Evolutionary conservation across 2,113 vertebrate species (phyloP), one percentile per base, ranked within the genome.

Genomic region (Corythoichthys intestinalis): DNA sequence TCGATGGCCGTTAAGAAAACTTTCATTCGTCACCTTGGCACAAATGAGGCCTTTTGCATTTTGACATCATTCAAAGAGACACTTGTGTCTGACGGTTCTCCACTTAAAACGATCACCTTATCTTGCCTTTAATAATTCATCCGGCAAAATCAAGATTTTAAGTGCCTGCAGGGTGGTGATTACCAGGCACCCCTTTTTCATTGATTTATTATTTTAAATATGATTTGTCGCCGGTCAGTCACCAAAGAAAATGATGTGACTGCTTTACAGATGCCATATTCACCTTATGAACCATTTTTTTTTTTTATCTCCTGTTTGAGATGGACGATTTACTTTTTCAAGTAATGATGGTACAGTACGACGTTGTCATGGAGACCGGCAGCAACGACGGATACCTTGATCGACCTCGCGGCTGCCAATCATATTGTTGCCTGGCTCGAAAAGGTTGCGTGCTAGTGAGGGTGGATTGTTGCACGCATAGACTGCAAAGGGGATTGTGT

Each of bases 401-500:
- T n/a, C 15, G 35, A 52, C 47, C 48, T 50, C n/a, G 17, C 44
- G 15, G 35, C 35, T 15, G 39, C 47, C 63, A 65, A 65, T 65
- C 63, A 38, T 50, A 4, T 65, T 50, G 46, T 17, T 4, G 34
- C 28, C 13, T 46, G 61, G 46, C 46, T 65, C 49, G 48, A 62
- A 62, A 62, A 57, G 2, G 28, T 35, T 35, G 54, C 9, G 53
- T 35, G 11, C 11, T 57, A 28, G 53, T 54, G 52, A 6, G n/a
- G 20, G 8, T 13, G 52, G 52, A 54, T 54, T 54, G n/a, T 20
- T 54, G 52, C 52, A 54, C n/a, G 52, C 34, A 14, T 52, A 41
- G 65, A 67, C 34, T 46, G 47, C 54, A 56, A 72, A 62, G 72
- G 62, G 35, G 65, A 60, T 49, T 65, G 66, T 34, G 52, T 15